Base-by-base conservation (phyloP, 1,140 invertebrate genomes). In the Anastrepha obliqua region DNA sequence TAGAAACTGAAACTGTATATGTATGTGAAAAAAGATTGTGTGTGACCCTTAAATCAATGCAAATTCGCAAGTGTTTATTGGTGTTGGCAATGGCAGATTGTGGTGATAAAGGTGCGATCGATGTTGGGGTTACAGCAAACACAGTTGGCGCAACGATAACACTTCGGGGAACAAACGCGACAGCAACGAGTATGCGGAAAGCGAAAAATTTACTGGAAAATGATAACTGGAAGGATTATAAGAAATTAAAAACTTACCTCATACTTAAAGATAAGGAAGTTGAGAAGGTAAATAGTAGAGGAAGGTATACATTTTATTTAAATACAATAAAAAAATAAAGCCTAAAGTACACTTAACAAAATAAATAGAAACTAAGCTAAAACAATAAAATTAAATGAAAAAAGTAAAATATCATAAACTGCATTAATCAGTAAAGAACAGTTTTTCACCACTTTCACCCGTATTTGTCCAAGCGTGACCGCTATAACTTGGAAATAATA, bases 241-340 rank as follows among this genome's bases (percentile, higher is more conserved):
- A 91, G 70, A 92, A 92, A 90, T 65, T 91, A 6, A 92, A 92
- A 88, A 92, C 91, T 8, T 92, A 92, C 90, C 89, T 92, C 20
- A 91, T 92, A 51, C 90, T 91, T 0, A 92, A 92, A 88, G 91
- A 92, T 86, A 91, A 92, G 89, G 90, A 91, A 89, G 29, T 64
- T 81, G 87, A 88, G 70, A 86, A 89, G 89, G 89, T 89, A 89
- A 81, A 81, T 81, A 55, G 8, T 51, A 81, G 44, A 39, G n/a
- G 55, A 58, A 58, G 42, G 20, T 29, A 29, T 47, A 74, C 20
- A 15, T 17, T 15, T 15, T 64, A 44, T 47, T 59, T 64, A 55
- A 86, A 65, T 58, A 60, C 9, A 86, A 67, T 39, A 67, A 29
- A 39, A 39, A 29, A 39, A 39, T 5, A 67, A 67, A 29, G 20